Base-by-base conservation (phyloP, 2,888 invertebrate species). In the Melipona bicolor region DNA sequence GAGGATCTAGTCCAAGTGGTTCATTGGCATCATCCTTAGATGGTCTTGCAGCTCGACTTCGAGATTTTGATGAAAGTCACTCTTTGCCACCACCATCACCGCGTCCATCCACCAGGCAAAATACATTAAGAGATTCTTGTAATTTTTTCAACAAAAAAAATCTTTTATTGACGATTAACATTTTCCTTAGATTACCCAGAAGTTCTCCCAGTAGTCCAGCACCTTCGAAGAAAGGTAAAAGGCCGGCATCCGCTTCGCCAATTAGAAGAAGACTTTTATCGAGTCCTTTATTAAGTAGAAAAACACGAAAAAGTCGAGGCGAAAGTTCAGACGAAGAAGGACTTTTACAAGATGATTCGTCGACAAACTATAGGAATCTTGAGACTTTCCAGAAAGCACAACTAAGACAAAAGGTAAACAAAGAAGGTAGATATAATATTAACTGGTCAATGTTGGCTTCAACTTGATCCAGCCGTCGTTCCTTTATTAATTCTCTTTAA, bases 321-420 rank as follows among this genome's bases (percentile, higher is more conserved):
- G 97, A 97, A 93, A 98, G 98, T 92, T 98, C 98, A 0, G 98
- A 98, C 93, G 98, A 98, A 91, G 98, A 98, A 93, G 96, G 96
- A 50, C 95, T 95, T 59, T 92, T 94, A 21, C 95, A 95, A 50
- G 95, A 95, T 85, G 94, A 94, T 32, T 95, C 95, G 43, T 95
- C 95, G 86, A 96, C 96, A 90, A 97, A 97, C 94, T 98, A 97
- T 93, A 96, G 97, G 83, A 97, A 98, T 94, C 95, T 98, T 89
- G 98, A 98, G 95, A 98, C 97, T 87, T 98, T 98, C 94, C 98
- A 98, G 94, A 98, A 98, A 94, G 98, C 98, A 21, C 98, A 98
- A 93, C 96, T 98, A 56, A 96, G 98, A 88, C 98, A 98, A 95
- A 98, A 98, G 97, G 98, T 98, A 19, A 24, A 75, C 70, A n/a